Conservation (phyloP, 2,113 vertebrate species). For the Myotis brandtii region DNA sequence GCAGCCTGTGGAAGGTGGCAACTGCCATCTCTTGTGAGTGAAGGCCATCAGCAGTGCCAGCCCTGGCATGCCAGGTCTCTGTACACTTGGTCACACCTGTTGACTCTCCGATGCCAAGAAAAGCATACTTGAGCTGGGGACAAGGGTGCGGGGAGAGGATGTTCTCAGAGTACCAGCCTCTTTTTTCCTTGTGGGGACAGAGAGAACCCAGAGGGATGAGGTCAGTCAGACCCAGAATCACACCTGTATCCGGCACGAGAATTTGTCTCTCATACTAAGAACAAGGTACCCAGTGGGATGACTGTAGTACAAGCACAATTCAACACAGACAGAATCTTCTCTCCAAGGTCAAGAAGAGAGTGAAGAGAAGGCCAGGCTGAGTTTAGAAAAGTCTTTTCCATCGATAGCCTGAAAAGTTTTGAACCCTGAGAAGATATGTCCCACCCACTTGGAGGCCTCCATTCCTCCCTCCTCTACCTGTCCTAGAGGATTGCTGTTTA, state of each 20-base stretch:
- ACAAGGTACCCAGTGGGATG: neutral
- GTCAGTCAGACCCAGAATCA: neutral
- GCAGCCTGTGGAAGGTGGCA: conserved; percentile 84
- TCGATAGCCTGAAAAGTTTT: neutral
- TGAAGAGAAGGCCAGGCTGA: neutral
- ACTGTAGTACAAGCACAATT: neutral
- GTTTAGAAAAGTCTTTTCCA: neutral
- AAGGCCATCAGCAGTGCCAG: conserved; percentile 82
- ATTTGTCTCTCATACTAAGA: neutral
- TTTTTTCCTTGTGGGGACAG: neutral
- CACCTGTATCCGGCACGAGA: neutral
- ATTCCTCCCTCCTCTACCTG: accelerated
- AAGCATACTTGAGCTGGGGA: conserved; percentile 62
- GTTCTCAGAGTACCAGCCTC: conserved; percentile 11
- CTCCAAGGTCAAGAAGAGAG: neutral
- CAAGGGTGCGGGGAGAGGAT: neutral
- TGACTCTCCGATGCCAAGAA: conserved; percentile 85
- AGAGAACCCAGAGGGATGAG: conserved; percentile 22
- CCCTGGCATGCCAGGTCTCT: conserved; percentile 81
- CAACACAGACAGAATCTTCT: neutral
- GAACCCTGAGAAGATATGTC: neutral
- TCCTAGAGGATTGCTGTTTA: neutral
- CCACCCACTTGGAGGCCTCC: neutral
- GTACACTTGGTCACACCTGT: conserved; percentile 87
- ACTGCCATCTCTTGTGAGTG: conserved; percentile 86